Evolutionary conservation across 1,140 invertebrate genomes (phyloP), one percentile per base, ranked within the genome.

Genomic region (Eurosta solidaginis): DNA sequence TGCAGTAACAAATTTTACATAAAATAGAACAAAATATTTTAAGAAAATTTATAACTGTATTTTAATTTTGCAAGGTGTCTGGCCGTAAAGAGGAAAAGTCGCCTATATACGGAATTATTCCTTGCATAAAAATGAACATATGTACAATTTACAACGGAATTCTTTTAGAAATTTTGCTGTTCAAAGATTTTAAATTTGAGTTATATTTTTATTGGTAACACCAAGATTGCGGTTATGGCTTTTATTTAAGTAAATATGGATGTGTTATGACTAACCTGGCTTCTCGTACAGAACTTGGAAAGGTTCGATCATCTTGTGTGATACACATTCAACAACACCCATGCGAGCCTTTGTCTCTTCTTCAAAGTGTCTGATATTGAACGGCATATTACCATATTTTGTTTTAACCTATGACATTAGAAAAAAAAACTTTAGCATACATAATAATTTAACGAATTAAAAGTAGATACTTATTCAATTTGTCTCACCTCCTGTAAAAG

Each of bases 281-380:
- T 92, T 92, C 83, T 93, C 92, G 84, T 92, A 93, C 25, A 93
- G 86, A 77, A 93, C 95, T 91, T 96, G 96, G 90, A 99, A 99
- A 79, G 98, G 97, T 89, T 98, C 97, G 82, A 99, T 94, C 78
- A 99, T 91, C 88, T 97, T 98, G 89, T 99, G 97, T 85, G 96
- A 97, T 40, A 98, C 96, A 91, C 98, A 99, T 89, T 99, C 98
- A 50, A 97, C 92, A 74, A 99, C 95, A 42, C 98, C 98, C 93
- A 99, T 94, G 88, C 96, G 96, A 4, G 98, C 97, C 88, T 97
- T 98, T 75, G 95, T 97, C 88, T 99, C 98, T 86, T 99, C 97
- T 82, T 98, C 96, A 88, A 98, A 98, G 82, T 92, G 92, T 80
- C 96, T 92, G 78, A 96, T 89, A 87, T 96, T 96, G 88, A 96